Evolutionary conservation across 2,797 vertebrate genomes (phyloP), one percentile per base, ranked within the genome.

Genomic region (Falco biarmicus): DNA sequence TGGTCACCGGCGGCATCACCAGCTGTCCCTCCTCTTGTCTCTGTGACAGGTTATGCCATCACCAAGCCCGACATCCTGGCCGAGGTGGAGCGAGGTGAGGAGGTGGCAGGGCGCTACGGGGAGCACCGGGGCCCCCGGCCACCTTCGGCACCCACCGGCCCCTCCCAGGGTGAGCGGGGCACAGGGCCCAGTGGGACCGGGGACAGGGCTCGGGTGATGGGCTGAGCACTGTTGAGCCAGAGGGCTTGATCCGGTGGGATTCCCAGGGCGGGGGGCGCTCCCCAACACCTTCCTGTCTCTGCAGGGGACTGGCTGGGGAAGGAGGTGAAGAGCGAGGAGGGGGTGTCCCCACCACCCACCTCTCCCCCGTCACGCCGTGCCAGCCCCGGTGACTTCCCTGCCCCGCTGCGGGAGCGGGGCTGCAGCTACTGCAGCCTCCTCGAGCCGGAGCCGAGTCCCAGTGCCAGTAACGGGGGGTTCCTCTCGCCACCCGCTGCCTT

Each of bases 51-150:
- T 84, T 53, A 54, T 84, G 5, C 77, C 18, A 7, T 89, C 95
- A 87, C 81, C 92, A 94, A 94, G 39, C 95, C 94, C 5, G 95
- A 95, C 77, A 94, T 94, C 94, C 81, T 95, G 94, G 94, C 95
- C 13, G 92, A 95, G 90, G 90, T 95, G 92, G 95, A 95, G 69
- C 81, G 77, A 43, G 68, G 76, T 28, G 87, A 88, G 11, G 77
- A 29, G 15, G 81, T 5, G 18, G 57, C 48, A 5, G 83, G 70
- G 57, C 15, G 1, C 21, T 87, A 9, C 11, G 8, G 71, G 57
- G 66, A 59, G 54, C 95, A 14, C 18, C 89, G 9, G 91, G 60
- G 54, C 54, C 84, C 71, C 59, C 71, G 4, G 45, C 45, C 61
- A 1, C 53, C 0, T 0, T 1, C 9, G 9, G n/a, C 26, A 0